phyloP scores from a whole-genome alignment of 2,888 invertebrate species.

The Dryocosmus kuriphilus region DNA sequence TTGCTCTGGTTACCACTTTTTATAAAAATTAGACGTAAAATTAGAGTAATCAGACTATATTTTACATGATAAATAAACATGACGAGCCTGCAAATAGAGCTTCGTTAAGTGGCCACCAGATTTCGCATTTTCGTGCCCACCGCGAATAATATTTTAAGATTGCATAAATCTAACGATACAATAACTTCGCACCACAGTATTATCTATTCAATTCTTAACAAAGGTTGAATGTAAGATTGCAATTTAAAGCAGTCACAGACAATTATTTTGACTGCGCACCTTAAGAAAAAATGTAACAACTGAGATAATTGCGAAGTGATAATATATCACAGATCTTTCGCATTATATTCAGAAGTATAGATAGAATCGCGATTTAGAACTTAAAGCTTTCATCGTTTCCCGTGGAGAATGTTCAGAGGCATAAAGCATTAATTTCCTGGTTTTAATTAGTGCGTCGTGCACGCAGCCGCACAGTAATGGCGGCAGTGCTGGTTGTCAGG shows the following conservation, averaged over 20 bases:
- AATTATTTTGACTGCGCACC: background rate
- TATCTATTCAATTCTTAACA: background rate
- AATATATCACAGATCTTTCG: slow-evolving; percentile 20
- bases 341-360: slow-evolving; percentile 1
- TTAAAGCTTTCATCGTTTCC: slow-evolving; percentile 29
- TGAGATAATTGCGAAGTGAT: slow-evolving; percentile 40
- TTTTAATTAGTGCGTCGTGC: slow-evolving; percentile 76
- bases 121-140: no score
- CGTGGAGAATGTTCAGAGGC: slow-evolving; percentile 51
- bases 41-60: no score
- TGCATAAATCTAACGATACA: no score
- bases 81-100: no score
- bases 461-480: slow-evolving; percentile 73
- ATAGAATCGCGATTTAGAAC: slow-evolving; percentile 22
- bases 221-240: background rate
- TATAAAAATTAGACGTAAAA: no score
- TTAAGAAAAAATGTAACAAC: slow-evolving; percentile 23
- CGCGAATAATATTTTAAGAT: no score
- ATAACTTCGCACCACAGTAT: background rate
- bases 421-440: slow-evolving; percentile 75
- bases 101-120: no score
- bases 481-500: slow-evolving; percentile 64
- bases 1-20: no score
- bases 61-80: no score
- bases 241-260: background rate